phyloP scores from a whole-genome alignment of 2,888 invertebrate species.

The Pharmacophagus antenor region DNA sequence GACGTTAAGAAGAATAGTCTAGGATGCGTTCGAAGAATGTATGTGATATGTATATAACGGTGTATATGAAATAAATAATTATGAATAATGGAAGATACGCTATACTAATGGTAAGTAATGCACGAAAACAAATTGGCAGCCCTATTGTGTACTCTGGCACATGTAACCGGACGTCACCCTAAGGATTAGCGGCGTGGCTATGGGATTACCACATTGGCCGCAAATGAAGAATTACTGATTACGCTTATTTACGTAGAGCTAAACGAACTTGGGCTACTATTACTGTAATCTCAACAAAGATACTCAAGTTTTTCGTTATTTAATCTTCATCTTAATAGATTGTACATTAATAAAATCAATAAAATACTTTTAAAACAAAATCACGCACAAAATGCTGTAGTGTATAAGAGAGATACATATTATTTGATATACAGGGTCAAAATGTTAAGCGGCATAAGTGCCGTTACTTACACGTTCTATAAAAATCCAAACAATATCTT shows the following conservation, averaged over 20 bases:
- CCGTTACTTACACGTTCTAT: slow-evolving; percentile 71
- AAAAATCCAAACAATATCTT: slow-evolving; percentile 66
- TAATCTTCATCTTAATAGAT: too few species aligned
- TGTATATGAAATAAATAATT: too few species aligned
- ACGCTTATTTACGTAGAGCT: slow-evolving; percentile 39
- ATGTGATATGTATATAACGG: too few species aligned
- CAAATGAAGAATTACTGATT: slow-evolving; percentile 79
- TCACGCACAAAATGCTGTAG: not conserved
- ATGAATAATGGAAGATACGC: slow-evolving; percentile 15
- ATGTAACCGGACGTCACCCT: slow-evolving; percentile 76
- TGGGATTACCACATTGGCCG: slow-evolving; percentile 78
- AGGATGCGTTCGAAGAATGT: too few species aligned
- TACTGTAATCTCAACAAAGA: slow-evolving; percentile 13
- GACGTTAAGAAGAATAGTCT: too few species aligned
- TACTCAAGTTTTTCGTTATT: not conserved
- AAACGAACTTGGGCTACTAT: slow-evolving; percentile 8
- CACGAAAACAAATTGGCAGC: slow-evolving; percentile 45
- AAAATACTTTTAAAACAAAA: too few species aligned
- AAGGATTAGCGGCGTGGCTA: slow-evolving; percentile 77
- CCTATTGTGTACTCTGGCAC: slow-evolving; percentile 53
- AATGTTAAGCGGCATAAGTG: not conserved
- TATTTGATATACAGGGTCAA: not conserved
- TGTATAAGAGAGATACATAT: not conserved
- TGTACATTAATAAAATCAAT: too few species aligned
- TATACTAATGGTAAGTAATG: slow-evolving; percentile 12